Percentiles rank a stretch among this genome's conserved stretches.
phyloP scores from a whole-genome alignment of 2,113 vertebrate species.

The Serinus canaria region DNA sequence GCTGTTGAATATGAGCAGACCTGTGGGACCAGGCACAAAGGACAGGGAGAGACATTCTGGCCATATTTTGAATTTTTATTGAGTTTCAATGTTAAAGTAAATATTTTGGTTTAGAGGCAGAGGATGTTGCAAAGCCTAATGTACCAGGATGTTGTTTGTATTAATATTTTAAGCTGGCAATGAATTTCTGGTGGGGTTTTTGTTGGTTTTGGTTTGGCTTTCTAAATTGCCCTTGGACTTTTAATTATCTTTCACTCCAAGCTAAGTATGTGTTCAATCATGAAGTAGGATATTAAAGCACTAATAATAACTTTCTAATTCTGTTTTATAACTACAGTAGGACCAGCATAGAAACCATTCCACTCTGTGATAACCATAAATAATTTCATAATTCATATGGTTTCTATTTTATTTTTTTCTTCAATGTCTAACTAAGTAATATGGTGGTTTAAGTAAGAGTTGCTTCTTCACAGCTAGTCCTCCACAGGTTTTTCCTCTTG shows the following conservation, averaged over 20 bases:
- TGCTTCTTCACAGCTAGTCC: not conserved
- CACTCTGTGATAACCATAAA: not conserved
- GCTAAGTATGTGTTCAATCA: not conserved
- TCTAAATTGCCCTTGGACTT: not conserved
- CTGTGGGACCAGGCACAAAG: not conserved
- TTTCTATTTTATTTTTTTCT: not conserved
- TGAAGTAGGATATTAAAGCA: not conserved
- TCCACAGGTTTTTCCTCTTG: not conserved
- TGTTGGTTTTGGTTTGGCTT: not conserved
- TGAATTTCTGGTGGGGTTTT: not conserved
- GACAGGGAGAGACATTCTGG: not conserved
- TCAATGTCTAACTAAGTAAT: not conserved
- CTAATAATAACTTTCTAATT: not conserved
- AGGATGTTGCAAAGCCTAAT: not conserved
- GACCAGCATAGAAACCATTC: not conserved
- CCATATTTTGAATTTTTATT: not conserved
- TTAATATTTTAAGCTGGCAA: conserved; percentile 35
- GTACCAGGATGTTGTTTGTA: not conserved
- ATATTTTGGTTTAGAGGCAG: not conserved
- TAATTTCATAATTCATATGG: not conserved
- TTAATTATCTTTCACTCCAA: conserved; percentile 29
- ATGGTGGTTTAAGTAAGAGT: not conserved
- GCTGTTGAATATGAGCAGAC: not conserved
- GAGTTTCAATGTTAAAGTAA: not conserved
- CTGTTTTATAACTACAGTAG: not conserved